Evolutionary conservation across 2,797 vertebrate species (phyloP), one percentile per base, ranked within the genome.

Genomic region (Sebastes trivittatus): DNA sequence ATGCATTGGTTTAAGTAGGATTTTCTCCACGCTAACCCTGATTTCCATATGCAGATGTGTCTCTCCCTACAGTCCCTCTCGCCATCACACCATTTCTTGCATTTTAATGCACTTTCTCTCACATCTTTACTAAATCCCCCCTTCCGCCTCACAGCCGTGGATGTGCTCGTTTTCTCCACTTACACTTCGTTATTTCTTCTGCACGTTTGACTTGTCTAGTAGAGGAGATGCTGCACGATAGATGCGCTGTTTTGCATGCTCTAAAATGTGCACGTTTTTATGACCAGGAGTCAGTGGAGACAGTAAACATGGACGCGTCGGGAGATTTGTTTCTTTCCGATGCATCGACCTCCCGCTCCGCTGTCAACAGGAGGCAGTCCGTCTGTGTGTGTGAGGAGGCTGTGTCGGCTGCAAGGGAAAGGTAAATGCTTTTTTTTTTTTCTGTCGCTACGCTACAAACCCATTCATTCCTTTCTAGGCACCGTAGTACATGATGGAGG

Each of bases 41-140:
- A 98, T 99, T 98, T 97, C 97, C 97, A 98, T 99, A 98, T 98
- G 97, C 97, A 98, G 97, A 98, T 98, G 95, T 95, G 95, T 97
- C 95, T 97, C 95, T 95, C 94, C 95, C 96, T 95, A 97, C 96
- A 97, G 95, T 96, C 95, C 92, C 96, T 90, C 91, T 94, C 92
- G 88, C 91, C 89, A 93, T 97, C 96, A 78, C 93, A 92, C 95
- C 95, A 96, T 97, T 94, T 97, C 95, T 95, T 96, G 94, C 93
- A 95, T 96, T 94, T 95, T 96, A 95, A 94, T 94, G 92, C 93
- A 94, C 36, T 94, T 93, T 42, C 38, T 42, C 93, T 91, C 90
- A 87, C 92, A 91, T 90, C 89, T 92, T 92, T 82, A 88, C 85
- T 83, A 94, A 94, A 92, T 85, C 85, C 86, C 86, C 83, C 73